These are phyloP conservation scores for Zeugodacus cucurbitae DNA, from an alignment of 1,140 invertebrate species.

Conservation along the genomic window DNA sequence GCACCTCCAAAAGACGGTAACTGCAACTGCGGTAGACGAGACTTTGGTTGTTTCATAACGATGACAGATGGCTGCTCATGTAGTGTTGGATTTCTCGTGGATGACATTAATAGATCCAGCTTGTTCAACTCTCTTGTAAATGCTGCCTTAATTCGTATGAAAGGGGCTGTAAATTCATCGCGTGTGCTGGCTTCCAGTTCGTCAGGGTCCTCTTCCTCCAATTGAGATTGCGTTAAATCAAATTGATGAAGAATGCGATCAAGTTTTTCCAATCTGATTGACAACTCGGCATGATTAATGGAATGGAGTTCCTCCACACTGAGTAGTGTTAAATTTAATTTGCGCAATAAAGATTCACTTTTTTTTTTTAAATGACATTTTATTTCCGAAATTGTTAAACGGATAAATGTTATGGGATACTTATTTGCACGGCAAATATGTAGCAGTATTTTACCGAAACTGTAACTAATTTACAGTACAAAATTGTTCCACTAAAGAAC, in stretches of 20 bases:
- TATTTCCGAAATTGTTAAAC: not conserved
- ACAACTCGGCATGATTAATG: not conserved
- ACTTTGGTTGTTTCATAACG: not conserved
- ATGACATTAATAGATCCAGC: not conserved
- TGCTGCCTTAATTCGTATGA: not conserved
- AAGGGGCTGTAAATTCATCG: not conserved
- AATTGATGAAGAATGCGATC: not conserved
- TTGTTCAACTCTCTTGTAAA: not conserved
- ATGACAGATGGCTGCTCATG: not conserved
- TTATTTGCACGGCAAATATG: not conserved
- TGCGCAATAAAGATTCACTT: not conserved
- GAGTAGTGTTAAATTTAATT: not conserved
- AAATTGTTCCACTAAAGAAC: no score
- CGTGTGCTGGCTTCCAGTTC: not conserved
- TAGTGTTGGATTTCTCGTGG: not conserved
- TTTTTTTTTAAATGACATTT: not conserved
- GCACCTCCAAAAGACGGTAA: not conserved
- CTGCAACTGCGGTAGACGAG: not conserved
- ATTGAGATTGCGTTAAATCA: not conserved
- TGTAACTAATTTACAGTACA: no score
- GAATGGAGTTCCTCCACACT: not conserved
- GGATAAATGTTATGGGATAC: not conserved
- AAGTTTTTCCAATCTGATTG: not conserved
- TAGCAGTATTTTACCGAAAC: no score
- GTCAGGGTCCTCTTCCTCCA: no score